Conservation (phyloP, 2,888 invertebrate species). For the Drosophila niveifrons region DNA sequence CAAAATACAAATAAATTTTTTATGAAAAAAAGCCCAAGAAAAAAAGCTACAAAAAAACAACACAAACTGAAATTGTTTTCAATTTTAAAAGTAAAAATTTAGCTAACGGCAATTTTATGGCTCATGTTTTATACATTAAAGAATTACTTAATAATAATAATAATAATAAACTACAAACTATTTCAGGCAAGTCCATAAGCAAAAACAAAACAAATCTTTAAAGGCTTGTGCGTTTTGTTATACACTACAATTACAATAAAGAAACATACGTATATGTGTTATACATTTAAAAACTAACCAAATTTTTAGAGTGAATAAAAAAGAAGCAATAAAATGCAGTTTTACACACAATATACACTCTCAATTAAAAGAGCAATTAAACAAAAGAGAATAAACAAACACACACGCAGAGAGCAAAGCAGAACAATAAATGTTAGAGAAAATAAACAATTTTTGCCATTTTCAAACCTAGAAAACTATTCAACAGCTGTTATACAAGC, state of each 20-base stretch:
- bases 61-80: conserved; percentile 68
- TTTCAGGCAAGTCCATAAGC: conserved; percentile 51
- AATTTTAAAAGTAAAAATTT: conserved; percentile 64
- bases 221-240: conserved; percentile 75
- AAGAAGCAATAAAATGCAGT: conserved; percentile 51
- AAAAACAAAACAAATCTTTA: conserved; percentile 42
- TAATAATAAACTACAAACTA: conserved; percentile 27
- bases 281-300: conserved; percentile 54
- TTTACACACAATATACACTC: conserved; percentile 42
- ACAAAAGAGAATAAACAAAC: neutral
- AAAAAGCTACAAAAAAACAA: conserved; percentile 39
- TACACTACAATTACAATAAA: conserved; percentile 41
- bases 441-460: conserved; percentile 55
- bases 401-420: conserved; percentile 50
- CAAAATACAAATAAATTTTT: conserved; percentile 59
- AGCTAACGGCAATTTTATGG: conserved; percentile 49
- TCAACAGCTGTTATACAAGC: conserved; percentile 15
- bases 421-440: conserved; percentile 76
- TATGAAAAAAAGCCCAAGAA: conserved; percentile 43
- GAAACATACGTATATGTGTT: conserved; percentile 37
- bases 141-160: conserved; percentile 29
- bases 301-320: conserved; percentile 40
- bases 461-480: conserved; percentile 35
- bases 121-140: conserved; percentile 62
- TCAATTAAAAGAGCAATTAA: conserved; percentile 27